Evolutionary conservation across 2,797 vertebrate species (phyloP), one percentile per base, ranked within the genome.

Genomic region (Amniataba percoides): DNA sequence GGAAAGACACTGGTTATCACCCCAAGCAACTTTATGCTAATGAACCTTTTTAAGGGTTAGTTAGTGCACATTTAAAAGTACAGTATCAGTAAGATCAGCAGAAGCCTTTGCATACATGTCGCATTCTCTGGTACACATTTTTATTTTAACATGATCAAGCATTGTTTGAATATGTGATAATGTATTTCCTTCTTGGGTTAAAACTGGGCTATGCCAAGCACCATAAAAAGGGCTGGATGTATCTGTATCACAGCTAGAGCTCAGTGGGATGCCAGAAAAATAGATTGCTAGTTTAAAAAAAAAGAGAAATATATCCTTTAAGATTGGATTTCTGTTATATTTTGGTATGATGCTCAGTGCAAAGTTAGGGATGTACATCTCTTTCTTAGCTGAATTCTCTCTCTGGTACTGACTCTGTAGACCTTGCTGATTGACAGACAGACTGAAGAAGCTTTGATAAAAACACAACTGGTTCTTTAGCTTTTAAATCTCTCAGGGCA

Each of bases 401-500:
- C 83, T 80, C 53, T 69, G 80, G 52, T 71, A 10, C 73, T 77
- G 83, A 85, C 83, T 84, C 81, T 73, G 82, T 69, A 81, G 89
- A 87, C 80, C 77, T 81, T 4, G 39, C 74, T 85, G 70, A 77
- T 71, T 84, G 89, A 89, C 87, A 81, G 84, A 80, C 77, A 66
- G 74, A 74, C 85, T 86, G 83, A 83, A 76, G 64, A 69, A 73
- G 85, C 87, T 91, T 92, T 92, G 87, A 92, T 91, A 88, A 88
- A 90, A 91, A 89, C 85, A 88, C 77, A 87, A 89, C 84, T 64
- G 80, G 43, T 88, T 88, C 83, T 91, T 89, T 82, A 83, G 84
- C 85, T 90, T 85, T 85, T 82, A 84, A 91, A 86, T 89, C 90
- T 92, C 93, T 66, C 69, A 67, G 92, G 91, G 83, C 81, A 78